Evolutionary conservation across 2,888 invertebrate species (phyloP).

Genomic region (Hyppa rectilinea): DNA sequence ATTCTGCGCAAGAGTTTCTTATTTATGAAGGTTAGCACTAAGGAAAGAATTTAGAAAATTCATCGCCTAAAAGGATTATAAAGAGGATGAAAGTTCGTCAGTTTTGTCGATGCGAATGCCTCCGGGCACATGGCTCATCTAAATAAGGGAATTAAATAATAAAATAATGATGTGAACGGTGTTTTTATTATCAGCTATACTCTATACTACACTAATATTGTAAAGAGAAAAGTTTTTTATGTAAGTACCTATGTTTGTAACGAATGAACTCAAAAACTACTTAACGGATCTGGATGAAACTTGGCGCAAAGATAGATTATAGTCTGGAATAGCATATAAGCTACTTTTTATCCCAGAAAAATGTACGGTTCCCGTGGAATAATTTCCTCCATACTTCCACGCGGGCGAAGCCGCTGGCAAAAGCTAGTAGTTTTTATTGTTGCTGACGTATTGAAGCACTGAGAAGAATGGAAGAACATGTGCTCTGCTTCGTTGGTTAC

Average conservation of each 20-base stretch:
- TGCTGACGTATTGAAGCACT: constrained; percentile 10
- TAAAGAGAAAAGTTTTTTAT: too few species aligned
- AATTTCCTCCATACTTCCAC: too few species aligned
- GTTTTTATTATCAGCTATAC: too few species aligned
- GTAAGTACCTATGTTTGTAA: too few species aligned
- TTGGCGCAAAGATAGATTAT: too few species aligned
- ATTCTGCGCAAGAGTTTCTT: background rate
- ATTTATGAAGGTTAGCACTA: background rate
- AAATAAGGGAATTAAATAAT: background rate
- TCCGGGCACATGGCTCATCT: background rate
- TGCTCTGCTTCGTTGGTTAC: constrained; percentile 47
- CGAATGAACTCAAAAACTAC: too few species aligned
- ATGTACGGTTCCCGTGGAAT: too few species aligned
- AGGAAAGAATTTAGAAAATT: background rate
- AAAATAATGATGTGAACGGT: background rate
- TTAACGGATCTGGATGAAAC: too few species aligned
- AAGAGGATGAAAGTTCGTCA: background rate
- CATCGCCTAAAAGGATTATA: background rate
- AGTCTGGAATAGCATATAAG: too few species aligned
- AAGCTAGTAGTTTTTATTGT: constrained; percentile 13
- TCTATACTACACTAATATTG: too few species aligned
- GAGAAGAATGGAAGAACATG: constrained; percentile 38
- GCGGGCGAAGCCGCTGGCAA: too few species aligned
- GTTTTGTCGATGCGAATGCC: background rate
- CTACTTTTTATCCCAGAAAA: too few species aligned